Percentiles rank a stretch among this genome's conserved stretches.
phyloP scores from a whole-genome alignment of 2,113 vertebrate genomes.

The Gadus macrocephalus region DNA sequence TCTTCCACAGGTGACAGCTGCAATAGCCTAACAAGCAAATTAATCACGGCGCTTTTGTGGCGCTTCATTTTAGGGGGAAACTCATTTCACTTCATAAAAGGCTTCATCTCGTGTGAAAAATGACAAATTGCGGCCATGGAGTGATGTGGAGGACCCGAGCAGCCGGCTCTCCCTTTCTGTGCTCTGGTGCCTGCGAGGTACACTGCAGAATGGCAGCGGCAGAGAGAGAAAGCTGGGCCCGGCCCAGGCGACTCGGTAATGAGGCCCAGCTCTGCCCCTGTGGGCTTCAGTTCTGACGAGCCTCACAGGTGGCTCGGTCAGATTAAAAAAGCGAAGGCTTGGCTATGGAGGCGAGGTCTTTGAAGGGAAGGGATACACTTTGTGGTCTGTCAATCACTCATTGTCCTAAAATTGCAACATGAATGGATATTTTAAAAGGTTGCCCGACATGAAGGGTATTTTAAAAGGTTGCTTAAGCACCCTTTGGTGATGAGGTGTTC shows the following conservation, averaged over 20 bases:
- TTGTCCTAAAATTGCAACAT: slow-evolving; percentile 60
- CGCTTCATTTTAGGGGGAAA: slow-evolving; percentile 74
- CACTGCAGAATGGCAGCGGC: slow-evolving; percentile 57
- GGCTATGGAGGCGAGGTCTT: slow-evolving; percentile 57
- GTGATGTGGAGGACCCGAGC: slow-evolving; percentile 65
- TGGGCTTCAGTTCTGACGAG: slow-evolving; percentile 68
- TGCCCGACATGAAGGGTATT: slow-evolving; percentile 36
- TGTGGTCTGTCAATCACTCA: slow-evolving; percentile 57
- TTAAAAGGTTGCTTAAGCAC: slow-evolving; percentile 41
- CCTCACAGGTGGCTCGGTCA: slow-evolving; percentile 69
- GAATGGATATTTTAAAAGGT: slow-evolving; percentile 47
- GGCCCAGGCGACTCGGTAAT: slow-evolving; percentile 65
- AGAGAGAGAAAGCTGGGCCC: slow-evolving; percentile 58
- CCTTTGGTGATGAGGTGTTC: slow-evolving; percentile 35
- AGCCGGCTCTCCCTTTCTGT: slow-evolving; percentile 60
- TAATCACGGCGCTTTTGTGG: slow-evolving; percentile 79
- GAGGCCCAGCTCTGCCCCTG: slow-evolving; percentile 66
- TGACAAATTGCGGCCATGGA: slow-evolving; percentile 73
- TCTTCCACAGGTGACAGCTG: slow-evolving; percentile 81
- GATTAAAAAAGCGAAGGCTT: slow-evolving; percentile 65
- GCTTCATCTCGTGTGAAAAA: slow-evolving; percentile 78
- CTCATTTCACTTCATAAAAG: slow-evolving; percentile 80
- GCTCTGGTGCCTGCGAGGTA: slow-evolving; percentile 58
- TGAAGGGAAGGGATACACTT: slow-evolving; percentile 55
- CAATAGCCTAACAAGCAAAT: slow-evolving; percentile 82